Evolutionary conservation across 2,113 vertebrate genomes (phyloP).

Genomic region (Bujurquina vittata): DNA sequence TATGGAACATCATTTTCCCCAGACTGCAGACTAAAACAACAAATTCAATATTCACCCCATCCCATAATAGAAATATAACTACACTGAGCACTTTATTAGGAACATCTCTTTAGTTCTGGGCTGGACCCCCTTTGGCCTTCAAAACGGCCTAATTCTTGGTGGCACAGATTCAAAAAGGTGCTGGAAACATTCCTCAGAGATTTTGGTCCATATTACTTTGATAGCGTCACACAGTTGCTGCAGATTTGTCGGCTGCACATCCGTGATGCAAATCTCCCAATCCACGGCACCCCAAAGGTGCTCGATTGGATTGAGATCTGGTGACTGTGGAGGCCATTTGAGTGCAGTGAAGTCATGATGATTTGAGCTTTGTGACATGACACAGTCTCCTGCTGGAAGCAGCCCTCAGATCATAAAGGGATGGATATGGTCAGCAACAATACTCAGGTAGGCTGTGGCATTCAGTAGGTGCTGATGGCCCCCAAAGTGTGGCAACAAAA

Average conservation of each 20-base stretch:
- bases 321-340: background rate
- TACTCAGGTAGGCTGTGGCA: background rate
- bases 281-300: background rate
- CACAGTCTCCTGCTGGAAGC: background rate
- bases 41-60: background rate
- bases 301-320: too few species aligned
- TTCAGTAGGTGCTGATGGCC: background rate
- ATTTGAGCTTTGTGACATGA: too few species aligned
- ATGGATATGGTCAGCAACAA: background rate
- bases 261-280: background rate
- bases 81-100: background rate
- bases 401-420: background rate
- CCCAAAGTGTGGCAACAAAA: background rate
- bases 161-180: background rate
- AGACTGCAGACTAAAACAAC: background rate
- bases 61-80: background rate
- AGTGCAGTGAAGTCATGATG: too few species aligned
- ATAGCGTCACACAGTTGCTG: background rate
- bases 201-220: background rate
- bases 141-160: background rate
- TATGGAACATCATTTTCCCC: conserved; percentile 24
- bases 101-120: background rate
- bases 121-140: background rate
- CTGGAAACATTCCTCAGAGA: background rate
- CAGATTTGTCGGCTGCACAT: too few species aligned